These are phyloP conservation scores for rat (Rattus norvegicus) DNA, from an alignment of 2,113 vertebrate species.

Conservation along the genomic window DNA sequence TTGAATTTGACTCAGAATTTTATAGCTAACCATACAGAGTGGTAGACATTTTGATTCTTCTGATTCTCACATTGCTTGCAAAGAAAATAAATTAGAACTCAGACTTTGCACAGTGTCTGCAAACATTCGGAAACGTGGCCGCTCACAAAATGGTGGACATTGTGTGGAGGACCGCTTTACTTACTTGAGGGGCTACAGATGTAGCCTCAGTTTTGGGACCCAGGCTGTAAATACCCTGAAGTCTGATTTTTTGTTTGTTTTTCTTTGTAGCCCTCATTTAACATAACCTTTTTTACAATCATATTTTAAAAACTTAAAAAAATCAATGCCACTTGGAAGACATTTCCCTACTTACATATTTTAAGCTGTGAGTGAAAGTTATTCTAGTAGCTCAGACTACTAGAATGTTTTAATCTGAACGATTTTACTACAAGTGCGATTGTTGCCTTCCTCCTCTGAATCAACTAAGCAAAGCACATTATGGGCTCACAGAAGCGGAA, in stretches of 20 bases:
- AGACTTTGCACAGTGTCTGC: neutral
- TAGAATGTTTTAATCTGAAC: neutral
- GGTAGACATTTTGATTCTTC: constrained; percentile 12
- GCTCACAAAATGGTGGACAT: neutral
- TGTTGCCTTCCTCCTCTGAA: neutral
- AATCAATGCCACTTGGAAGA: neutral
- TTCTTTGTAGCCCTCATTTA: neutral
- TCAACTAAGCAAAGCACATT: neutral
- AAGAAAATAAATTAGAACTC: neutral
- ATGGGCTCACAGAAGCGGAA: neutral
- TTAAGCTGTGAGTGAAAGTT: neutral
- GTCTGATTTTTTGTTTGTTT: neutral
- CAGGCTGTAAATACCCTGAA: neutral
- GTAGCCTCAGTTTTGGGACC: neutral
- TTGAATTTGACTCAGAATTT: neutral
- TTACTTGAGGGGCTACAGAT: neutral
- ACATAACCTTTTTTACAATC: neutral
- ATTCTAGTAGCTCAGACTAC: neutral
- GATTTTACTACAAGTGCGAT: neutral
- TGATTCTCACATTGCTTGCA: neutral
- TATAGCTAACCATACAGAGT: neutral
- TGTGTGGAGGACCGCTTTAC: neutral
- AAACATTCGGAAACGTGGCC: too few species aligned
- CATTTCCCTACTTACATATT: constrained; percentile 17
- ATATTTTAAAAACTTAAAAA: neutral